A percentile compares a stretch with the other conserved stretches of the same genome.
phyloP scores from a whole-genome alignment of 2,888 invertebrate genomes.

The Nebria brevicollis region DNA sequence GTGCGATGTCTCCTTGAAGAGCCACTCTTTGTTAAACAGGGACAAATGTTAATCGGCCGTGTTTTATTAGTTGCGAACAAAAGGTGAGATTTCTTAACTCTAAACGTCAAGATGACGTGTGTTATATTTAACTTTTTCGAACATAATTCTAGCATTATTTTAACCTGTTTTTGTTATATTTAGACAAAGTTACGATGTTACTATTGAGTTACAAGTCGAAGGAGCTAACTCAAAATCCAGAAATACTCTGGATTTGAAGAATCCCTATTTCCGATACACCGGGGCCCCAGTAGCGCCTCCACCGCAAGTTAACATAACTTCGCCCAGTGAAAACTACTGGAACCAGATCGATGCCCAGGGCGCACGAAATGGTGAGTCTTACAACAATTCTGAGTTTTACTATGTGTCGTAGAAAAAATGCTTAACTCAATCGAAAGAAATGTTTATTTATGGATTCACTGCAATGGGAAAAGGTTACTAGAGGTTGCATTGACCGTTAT shows the following conservation, averaged over 20 bases:
- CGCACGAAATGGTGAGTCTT: constrained; percentile 62
- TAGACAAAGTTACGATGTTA: constrained; percentile 98
- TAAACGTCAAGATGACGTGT: too few species aligned
- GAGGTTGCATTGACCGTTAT: too few species aligned
- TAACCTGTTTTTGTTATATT: constrained; percentile 50
- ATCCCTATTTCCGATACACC: constrained; percentile 97
- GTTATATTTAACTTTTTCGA: too few species aligned
- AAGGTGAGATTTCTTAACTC: constrained; percentile 66
- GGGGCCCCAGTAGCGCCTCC: constrained; percentile 93
- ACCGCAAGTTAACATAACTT: constrained; percentile 88
- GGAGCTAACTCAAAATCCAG: constrained; percentile 86
- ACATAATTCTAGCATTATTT: not conserved
- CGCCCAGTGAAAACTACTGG: constrained; percentile 95
- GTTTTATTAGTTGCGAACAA: constrained; percentile 92
- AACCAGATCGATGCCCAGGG: constrained; percentile 83
- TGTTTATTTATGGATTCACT: too few species aligned
- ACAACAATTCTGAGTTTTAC: too few species aligned
- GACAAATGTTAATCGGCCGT: constrained; percentile 88
- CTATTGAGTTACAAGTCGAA: constrained; percentile 91
- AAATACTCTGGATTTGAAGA: constrained; percentile 96
- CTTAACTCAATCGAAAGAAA: too few species aligned
- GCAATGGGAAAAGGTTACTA: too few species aligned
- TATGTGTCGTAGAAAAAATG: too few species aligned
- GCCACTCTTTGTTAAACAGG: constrained; percentile 94
- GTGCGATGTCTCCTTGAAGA: constrained; percentile 94